Evolutionary conservation across 2,888 invertebrate genomes (phyloP), one percentile per base, ranked within the genome.

Genomic region (Apodemia hepburni): DNA sequence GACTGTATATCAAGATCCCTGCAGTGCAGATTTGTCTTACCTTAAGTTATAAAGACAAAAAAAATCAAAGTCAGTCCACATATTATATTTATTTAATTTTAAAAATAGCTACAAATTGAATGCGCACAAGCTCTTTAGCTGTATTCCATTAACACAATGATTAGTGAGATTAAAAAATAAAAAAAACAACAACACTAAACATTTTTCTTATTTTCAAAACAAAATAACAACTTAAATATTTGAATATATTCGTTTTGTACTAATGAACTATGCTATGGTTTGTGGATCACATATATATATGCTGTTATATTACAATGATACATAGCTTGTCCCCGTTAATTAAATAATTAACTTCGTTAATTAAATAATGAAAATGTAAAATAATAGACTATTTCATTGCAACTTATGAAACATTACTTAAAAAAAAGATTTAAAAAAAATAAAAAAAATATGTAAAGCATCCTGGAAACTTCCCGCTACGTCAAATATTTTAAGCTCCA

Each of bases 31-130:
- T 8, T 33, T 33, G 33, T 8, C 33, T 33, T 33, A 8, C 33
- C 33, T 33, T 33, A 33, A 33, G 8, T 8, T 33, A 33, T 17
- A 60, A 8, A n/a, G n/a, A n/a, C n/a, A n/a, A 51, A 49, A 15
- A 61, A 61, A 38, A 60, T 17, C 57, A 27, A 58, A 42, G 57
- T 57, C 54, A 27, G 54, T 54, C 54, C 54, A 54, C 54, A 54
- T 54, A 51, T 51, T 49, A 51, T 51, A 54, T 54, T 54, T 54
- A 54, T 54, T 54, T 54, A 54, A 54, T 27, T 54, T 54, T 51
- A 51, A 54, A 54, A 54, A 54, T 7, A 15, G 54, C 54, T 54
- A 54, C 54, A 22, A 27, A 54, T 54, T 54, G 22, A 54, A 27
- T 54, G 54, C 54, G 54, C 54, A 12, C 54, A 54, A 54, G 54